phyloP scores from a whole-genome alignment of 2,888 invertebrate species.

The Ennomos quercinarius region DNA sequence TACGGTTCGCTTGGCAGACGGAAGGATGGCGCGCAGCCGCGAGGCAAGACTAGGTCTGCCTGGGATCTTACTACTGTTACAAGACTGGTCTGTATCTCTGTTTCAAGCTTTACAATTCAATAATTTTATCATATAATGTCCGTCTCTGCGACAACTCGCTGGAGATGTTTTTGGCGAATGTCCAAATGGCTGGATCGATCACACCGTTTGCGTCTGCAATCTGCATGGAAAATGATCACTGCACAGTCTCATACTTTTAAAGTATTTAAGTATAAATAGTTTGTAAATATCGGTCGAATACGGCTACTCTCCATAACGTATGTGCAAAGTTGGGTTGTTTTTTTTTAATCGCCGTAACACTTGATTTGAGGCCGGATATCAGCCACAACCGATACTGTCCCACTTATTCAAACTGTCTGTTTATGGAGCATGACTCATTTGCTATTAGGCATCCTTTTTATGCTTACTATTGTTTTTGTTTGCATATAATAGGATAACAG shows the following conservation, averaged over 20 bases:
- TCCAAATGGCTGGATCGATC: constrained; percentile 81
- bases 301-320: constrained; percentile 14
- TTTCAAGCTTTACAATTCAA: constrained; percentile 41
- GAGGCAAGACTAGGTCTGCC: constrained; percentile 83
- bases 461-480: constrained; percentile 9
- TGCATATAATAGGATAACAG: neutral
- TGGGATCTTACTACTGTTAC: constrained; percentile 86
- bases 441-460: neutral
- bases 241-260: constrained; percentile 49
- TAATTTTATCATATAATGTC: constrained; percentile 40
- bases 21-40: constrained; percentile 75
- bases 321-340: constrained; percentile 13
- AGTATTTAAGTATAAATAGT: neutral
- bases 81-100: constrained; percentile 83
- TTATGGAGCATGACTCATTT: constrained; percentile 26
- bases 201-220: constrained; percentile 67
- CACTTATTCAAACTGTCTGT: constrained; percentile 24
- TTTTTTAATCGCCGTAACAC: constrained; percentile 21
- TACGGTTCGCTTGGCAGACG: constrained; percentile 84
- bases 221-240: constrained; percentile 67
- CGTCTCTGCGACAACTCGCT: constrained; percentile 53
- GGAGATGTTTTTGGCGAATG: constrained; percentile 72
- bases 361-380: constrained; percentile 23
- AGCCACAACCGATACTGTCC: constrained; percentile 22
- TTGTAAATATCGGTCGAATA: neutral